Percentiles rank a stretch among this genome's conserved stretches.
These are phyloP conservation scores for Chitala chitala DNA, from an alignment of 2,113 vertebrate species.

Conservation along the genomic window DNA sequence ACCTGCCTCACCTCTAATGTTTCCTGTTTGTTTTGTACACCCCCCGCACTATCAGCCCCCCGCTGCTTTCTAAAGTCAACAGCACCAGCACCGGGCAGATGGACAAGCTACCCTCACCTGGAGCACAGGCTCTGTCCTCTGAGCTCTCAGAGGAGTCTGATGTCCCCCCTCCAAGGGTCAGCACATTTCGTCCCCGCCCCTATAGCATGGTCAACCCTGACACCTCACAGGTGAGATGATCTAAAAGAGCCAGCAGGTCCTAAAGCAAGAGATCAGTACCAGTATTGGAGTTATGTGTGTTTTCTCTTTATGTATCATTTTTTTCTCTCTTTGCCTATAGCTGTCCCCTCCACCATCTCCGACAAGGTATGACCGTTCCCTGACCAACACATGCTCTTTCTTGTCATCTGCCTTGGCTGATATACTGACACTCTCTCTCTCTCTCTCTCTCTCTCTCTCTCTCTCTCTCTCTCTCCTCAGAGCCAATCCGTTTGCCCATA, in stretches of 20 bases:
- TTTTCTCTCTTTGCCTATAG: constrained; percentile 39
- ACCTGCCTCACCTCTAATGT: not conserved
- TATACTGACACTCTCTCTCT: not conserved
- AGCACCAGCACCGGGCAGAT: constrained; percentile 64
- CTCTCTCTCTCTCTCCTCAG: constrained; percentile 39
- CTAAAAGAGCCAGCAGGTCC: not conserved
- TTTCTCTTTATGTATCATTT: not conserved
- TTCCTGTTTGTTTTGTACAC: not conserved
- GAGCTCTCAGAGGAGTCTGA: constrained; percentile 54
- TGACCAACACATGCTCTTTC: not conserved
- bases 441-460: not conserved
- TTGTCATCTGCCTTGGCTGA: not conserved
- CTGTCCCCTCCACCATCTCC: constrained; percentile 58
- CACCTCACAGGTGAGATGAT: constrained; percentile 52
- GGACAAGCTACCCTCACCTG: constrained; percentile 57
- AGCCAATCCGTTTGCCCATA: constrained; percentile 71
- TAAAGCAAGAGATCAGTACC: not conserved
- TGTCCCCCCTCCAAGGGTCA: constrained; percentile 57
- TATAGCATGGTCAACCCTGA: constrained; percentile 75
- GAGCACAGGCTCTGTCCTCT: constrained; percentile 39
- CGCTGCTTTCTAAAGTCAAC: constrained; percentile 57
- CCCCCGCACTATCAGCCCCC: constrained; percentile 43
- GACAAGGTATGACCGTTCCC: constrained; percentile 50
- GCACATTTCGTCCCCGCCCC: constrained; percentile 68
- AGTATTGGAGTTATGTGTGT: not conserved